Base-by-base conservation (phyloP, 2,888 invertebrate genomes). In the Bembecia ichneumoniformis region DNA sequence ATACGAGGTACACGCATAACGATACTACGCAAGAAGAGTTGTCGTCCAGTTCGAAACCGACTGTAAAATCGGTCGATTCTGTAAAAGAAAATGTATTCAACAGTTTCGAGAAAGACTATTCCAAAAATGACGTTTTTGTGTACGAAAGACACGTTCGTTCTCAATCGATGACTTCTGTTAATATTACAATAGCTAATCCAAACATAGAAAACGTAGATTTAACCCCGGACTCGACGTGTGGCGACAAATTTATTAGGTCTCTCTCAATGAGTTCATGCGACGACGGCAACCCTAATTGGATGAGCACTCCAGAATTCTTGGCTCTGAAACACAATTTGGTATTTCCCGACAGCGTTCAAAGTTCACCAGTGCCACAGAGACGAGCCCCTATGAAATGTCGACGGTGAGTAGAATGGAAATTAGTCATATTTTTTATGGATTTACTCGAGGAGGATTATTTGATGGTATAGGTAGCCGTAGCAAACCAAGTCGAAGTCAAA, bases 311-410 rank as follows among this genome's bases (percentile, higher is more conserved):
- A 0, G 94, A 95, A 67, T 89, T 94, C 49, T 71, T 95, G 52
- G 94, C 94, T 1, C 87, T 94, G 53, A 94, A 94, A 66, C 94
- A 94, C 66, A 94, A 94, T 73, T 78, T 94, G 55, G 91, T 91
- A 43, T 94, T 94, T 71, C 94, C 94, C 1, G 94, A 95, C 53
- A 94, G 94, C 66, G 91, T 91, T 10, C 93, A 91, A 47, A 93
- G 92, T 40, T 94, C 94, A 0, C 94, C 95, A 0, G 91, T 94
- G 20, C 88, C 92, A 44, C 90, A 90, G 46, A 89, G 91, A 47
- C 89, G 90, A 60, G 82, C 87, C 5, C 88, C 90, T 49, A 78
- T 91, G 50, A 91, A 91, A 81, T 91, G 91, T 71, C 81, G 91
- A 72, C 86, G 89, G 88, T 88, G 16, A 44, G 40, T 40, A 40